Evolutionary conservation across 1,140 invertebrate species (phyloP), one percentile per base, ranked within the genome.

Genomic region (Mamestra configurata): DNA sequence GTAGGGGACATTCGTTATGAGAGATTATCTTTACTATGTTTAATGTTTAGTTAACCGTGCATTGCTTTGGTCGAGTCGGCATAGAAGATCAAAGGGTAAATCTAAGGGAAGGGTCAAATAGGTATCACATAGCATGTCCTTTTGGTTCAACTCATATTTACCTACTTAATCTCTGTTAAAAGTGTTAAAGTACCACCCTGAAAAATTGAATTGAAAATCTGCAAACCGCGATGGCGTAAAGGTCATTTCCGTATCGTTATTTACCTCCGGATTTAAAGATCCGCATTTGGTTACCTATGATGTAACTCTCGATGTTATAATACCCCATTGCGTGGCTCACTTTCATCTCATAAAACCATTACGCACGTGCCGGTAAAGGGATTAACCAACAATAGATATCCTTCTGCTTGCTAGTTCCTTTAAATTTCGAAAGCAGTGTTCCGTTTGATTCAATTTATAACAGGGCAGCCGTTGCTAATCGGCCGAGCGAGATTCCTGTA

Each of bases 401-500:
- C 24, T 71, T 71, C 24, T 71, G 46, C 46, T 71, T 43, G n/a
- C 68, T 71, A 71, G 68, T 71, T 71, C 68, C 24, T 71, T 71
- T 71, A 46, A 53, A 71, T 51, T 51, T 71, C 68, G 68, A 51
- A 71, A 31, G 20, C 55, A 76, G 35, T 24, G 57, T 76, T 76
- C 40, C 73, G 40, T 76, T 76, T 76, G 40, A 76, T 76, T 76
- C 57, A 64, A 76, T 76, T 59, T 76, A 27, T 61, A 49, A 76
- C 31, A 61, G 55, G 57, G 27, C 73, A 49, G 73, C 57, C 73
- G 55, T 35, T 64, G 55, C 22, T 76, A 76, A 64, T 64, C 73
- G 55, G 37, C 73, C 73, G 53, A 76, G 57, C 55, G 73, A 76
- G 59, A 76, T 76, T 76, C 73, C 73, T 76, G 73, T 61, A 76